A percentile compares a stretch with the other conserved stretches of the same genome.
phyloP scores from a whole-genome alignment of 2,113 vertebrate species.

The Cynoglossus semilaevis region DNA sequence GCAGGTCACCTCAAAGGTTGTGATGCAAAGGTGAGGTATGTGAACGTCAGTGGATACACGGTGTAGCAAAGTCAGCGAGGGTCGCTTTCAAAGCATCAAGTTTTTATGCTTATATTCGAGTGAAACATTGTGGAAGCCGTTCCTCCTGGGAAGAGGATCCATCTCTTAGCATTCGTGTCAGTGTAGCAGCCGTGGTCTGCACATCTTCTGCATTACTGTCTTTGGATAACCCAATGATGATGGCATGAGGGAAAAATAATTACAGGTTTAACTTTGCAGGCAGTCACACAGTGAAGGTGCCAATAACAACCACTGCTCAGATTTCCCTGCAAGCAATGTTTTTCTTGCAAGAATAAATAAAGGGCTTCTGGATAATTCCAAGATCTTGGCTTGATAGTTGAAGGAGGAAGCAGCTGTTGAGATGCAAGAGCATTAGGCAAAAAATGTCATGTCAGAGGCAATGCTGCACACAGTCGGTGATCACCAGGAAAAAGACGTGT shows the following conservation, averaged over 20 bases:
- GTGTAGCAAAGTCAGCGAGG: not conserved
- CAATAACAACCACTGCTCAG: slow-evolving; percentile 26
- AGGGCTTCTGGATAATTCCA: slow-evolving; percentile 17
- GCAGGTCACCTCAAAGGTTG: slow-evolving; percentile 35
- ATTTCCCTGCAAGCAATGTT: slow-evolving; percentile 6
- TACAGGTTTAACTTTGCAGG: slow-evolving; percentile 30
- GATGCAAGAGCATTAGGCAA: slow-evolving; percentile 42
- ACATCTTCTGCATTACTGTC: slow-evolving; percentile 6
- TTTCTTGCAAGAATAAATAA: slow-evolving; percentile 11
- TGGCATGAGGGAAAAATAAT: slow-evolving; percentile 33
- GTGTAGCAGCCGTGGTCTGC: slow-evolving; percentile 13
- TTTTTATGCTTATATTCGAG: no score
- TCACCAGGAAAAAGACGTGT: slow-evolving; percentile 20
- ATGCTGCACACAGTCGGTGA: slow-evolving; percentile 35
- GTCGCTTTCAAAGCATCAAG: not conserved
- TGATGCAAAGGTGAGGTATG: slow-evolving; percentile 8
- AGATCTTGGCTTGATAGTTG: slow-evolving; percentile 27
- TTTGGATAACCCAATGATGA: slow-evolving; percentile 29
- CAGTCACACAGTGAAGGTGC: slow-evolving; percentile 23
- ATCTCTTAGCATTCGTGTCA: slow-evolving; percentile 20
- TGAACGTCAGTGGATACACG: slow-evolving; percentile 7
- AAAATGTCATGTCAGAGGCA: slow-evolving; percentile 50
- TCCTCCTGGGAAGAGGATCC: no score
- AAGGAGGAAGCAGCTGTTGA: slow-evolving; percentile 58
- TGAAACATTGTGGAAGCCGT: no score